Conservation (phyloP, 2,888 invertebrate genomes). For the Tanaodytes sp. region DNA sequence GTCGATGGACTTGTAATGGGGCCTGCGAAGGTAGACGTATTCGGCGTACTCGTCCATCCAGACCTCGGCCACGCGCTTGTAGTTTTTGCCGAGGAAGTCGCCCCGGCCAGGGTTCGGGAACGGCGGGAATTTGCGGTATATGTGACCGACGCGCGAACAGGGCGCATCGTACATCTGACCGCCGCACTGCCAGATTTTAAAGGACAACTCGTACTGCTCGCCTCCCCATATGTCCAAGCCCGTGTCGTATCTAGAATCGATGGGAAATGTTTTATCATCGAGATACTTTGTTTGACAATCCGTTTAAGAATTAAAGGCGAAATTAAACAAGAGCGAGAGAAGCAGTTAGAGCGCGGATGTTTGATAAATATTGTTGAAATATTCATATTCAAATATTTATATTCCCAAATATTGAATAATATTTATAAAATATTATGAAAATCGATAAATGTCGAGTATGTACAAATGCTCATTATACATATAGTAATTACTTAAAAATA, state of each 20-base stretch:
- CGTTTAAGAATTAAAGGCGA: too few species aligned
- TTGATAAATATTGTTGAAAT: not conserved
- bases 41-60: conserved; percentile 99
- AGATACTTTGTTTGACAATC: too few species aligned
- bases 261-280: too few species aligned
- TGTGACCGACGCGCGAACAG: conserved; percentile 93
- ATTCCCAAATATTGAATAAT: too few species aligned
- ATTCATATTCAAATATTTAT: too few species aligned
- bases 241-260: conserved; percentile 79
- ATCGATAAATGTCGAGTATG: too few species aligned
- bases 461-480: too few species aligned
- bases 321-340: too few species aligned
- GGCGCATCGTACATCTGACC: conserved; percentile 93
- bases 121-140: conserved; percentile 88
- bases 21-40: conserved; percentile 84
- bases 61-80: conserved; percentile 93
- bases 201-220: conserved; percentile 97
- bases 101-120: conserved; percentile 93
- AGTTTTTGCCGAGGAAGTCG: conserved; percentile 92
- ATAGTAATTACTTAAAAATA: too few species aligned
- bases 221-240: conserved; percentile 98
- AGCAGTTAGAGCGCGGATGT: too few species aligned
- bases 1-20: conserved; percentile 83
- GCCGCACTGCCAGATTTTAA: conserved; percentile 98
- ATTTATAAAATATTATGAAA: too few species aligned